Evolutionary conservation across 1,140 invertebrate species (phyloP), one percentile per base, ranked within the genome.

Genomic region (Lasioglossum albipes): DNA sequence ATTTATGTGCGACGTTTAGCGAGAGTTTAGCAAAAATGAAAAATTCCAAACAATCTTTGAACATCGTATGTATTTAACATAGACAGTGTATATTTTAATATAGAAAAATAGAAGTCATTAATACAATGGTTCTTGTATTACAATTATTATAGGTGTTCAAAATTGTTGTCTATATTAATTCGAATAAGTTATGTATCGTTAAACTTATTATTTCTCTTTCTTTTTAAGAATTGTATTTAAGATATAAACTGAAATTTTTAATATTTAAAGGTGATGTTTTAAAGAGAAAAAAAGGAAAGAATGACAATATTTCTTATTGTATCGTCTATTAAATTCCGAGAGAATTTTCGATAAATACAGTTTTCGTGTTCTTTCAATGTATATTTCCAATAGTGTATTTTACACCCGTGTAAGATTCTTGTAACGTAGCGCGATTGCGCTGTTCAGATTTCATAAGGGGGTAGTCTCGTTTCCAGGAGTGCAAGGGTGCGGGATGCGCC

Each of bases 221-320:
- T 12, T 49, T 89, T 87, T 84, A 85, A 84, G 82, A 88, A 86
- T 88, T 90, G 85, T 90, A 89, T 89, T 91, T 89, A 86, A 75
- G 89, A 76, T 84, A 79, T 83, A 88, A 85, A 91, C 90, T 90
- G 89, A 90, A 86, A 81, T 81, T 87, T 84, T 83, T 86, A 76
- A 89, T 89, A 90, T 91, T 91, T 90, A 89, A 86, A 82, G 16
- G 20, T 61, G 71, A 41, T 31, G 41, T 86, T 18, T 65, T 27
- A 66, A 65, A 27, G 27, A 27, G 27, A 18, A 31, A 66, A 65
- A 12, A n/a, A 41, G 36, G 31, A n/a, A 59, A 76, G 22, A 68
- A 68, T 52, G 66, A 69, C 66, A 77, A 77, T 69, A 77, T 69
- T 49, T 69, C 52, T 22, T 13, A 71, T 52, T 66, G 20, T 64